Conservation (phyloP, 1,140 invertebrate species). For the Saccostrea echinata region DNA sequence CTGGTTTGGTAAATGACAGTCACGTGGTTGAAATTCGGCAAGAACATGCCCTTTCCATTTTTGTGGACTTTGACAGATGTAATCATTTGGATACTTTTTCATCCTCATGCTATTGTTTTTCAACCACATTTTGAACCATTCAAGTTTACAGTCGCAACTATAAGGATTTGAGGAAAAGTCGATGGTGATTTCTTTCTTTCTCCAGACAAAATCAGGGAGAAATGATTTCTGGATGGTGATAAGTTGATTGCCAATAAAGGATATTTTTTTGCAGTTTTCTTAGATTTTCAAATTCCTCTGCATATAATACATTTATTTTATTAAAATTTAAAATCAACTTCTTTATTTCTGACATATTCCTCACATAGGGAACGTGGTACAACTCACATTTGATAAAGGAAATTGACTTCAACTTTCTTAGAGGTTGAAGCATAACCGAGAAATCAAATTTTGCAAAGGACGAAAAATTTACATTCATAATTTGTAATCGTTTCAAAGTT, state of each 20-base stretch:
- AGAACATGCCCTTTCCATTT: neutral
- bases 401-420: neutral
- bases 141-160: neutral
- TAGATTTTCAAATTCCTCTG: neutral
- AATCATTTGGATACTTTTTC: neutral
- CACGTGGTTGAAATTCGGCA: neutral
- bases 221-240: neutral
- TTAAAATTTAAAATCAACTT: neutral
- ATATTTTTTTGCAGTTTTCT: neutral
- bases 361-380: neutral
- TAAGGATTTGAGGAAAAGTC: neutral
- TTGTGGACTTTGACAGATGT: neutral
- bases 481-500: neutral
- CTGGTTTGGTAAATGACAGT: neutral
- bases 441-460: neutral
- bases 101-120: neutral
- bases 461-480: constrained; percentile 10
- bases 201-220: neutral
- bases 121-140: neutral
- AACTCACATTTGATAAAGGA: neutral
- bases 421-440: neutral
- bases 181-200: neutral
- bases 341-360: neutral
- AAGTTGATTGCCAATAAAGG: neutral
- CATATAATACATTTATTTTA: neutral